A percentile compares a stretch with the other conserved stretches of the same genome.
Evolutionary conservation across 2,797 vertebrate genomes (phyloP).

Genomic region (Craterocephalus amniculus): DNA sequence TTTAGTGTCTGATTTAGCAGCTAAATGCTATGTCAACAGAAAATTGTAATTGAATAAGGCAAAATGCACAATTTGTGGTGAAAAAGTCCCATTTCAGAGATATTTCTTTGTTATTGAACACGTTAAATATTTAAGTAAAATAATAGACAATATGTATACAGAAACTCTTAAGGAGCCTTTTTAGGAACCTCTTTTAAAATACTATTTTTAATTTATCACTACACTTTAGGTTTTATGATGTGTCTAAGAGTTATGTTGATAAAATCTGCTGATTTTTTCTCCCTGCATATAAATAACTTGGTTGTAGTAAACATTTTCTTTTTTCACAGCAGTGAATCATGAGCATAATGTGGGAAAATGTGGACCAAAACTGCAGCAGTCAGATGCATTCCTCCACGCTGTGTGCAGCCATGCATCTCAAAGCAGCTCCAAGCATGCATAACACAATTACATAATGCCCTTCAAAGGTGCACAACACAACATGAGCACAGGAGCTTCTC

Average conservation of each 20-base stretch:
- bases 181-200: not conserved
- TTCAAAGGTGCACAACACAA: slow-evolving; percentile 24
- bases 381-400: not conserved
- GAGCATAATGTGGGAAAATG: not conserved
- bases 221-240: too few species aligned
- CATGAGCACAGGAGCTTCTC: slow-evolving; percentile 11
- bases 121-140: too few species aligned
- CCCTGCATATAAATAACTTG: too few species aligned
- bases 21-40: not conserved
- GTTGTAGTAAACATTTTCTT: too few species aligned
- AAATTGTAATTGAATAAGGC: too few species aligned
- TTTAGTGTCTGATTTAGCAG: not conserved
- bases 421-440: slow-evolving; percentile 44
- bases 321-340: not conserved
- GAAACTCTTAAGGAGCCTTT: not conserved
- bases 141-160: not conserved
- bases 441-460: slow-evolving; percentile 60
- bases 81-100: not conserved
- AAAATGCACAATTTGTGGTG: too few species aligned
- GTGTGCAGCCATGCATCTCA: slow-evolving; percentile 31
- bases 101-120: too few species aligned
- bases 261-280: not conserved
- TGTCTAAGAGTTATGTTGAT: too few species aligned
- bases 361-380: too few species aligned
- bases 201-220: too few species aligned